Conservation (phyloP, 2,888 invertebrate species). For the Napeogenes inachia region DNA sequence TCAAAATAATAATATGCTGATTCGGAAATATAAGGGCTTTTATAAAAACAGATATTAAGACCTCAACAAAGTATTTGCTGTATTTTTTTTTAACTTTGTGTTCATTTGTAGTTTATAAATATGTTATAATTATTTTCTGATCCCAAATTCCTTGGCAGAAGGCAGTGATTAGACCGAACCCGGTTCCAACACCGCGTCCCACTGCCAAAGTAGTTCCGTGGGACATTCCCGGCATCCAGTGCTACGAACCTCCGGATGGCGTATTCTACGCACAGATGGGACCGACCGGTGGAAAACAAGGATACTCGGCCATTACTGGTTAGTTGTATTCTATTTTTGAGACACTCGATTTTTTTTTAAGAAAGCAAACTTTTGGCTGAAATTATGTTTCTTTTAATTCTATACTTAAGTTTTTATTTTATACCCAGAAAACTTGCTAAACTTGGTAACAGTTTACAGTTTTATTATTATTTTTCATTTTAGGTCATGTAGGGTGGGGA, state of each 20-base stretch:
- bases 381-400: no score
- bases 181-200: constrained; percentile 79
- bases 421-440: constrained; percentile 3
- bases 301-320: constrained; percentile 94
- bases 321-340: constrained; percentile 17
- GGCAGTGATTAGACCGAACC: constrained; percentile 52
- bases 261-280: constrained; percentile 96
- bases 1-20: background rate
- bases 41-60: constrained; percentile 1
- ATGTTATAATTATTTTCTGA: no score
- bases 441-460: background rate
- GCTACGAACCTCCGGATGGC: constrained; percentile 92
- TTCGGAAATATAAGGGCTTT: background rate
- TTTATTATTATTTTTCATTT: background rate
- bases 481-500: constrained; percentile 96
- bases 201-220: constrained; percentile 81
- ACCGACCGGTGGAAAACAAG: constrained; percentile 92
- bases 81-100: background rate
- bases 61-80: background rate
- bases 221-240: constrained; percentile 93
- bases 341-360: background rate
- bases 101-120: constrained; percentile 4
- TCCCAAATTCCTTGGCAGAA: constrained; percentile 28
- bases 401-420: no score
- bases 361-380: no score